Conservation (phyloP, 1,140 invertebrate genomes). For the Lepidurus arcticus region DNA sequence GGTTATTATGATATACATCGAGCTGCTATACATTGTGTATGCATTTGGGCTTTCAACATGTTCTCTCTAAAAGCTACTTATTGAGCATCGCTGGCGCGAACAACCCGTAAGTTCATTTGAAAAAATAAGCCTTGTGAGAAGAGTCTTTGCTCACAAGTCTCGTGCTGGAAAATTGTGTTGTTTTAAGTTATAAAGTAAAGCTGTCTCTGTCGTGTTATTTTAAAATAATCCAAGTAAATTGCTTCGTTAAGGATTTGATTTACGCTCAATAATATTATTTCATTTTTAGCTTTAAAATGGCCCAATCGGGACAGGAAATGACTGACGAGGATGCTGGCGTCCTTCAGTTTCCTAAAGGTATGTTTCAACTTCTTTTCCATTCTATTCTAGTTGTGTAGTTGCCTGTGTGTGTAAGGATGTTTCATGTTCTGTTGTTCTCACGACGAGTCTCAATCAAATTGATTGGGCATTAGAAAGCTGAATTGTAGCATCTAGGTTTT, state of each 20-base stretch:
- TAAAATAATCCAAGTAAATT: too few relatives aligned
- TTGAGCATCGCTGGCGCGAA: background rate
- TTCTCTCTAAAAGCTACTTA: background rate
- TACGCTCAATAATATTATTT: background rate
- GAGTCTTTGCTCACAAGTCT: background rate
- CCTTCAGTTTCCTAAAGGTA: constrained; percentile 81
- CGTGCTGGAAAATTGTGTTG: too few relatives aligned
- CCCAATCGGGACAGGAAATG: constrained; percentile 34
- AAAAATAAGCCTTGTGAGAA: constrained; percentile 1
- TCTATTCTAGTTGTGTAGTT: background rate
- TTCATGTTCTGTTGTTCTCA: background rate
- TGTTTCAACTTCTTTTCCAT: constrained; percentile 10
- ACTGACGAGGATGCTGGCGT: constrained; percentile 74
- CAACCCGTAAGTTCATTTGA: background rate
- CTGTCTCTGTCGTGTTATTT: too few relatives aligned
- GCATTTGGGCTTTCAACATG: too few relatives aligned
- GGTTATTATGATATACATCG: too few relatives aligned
- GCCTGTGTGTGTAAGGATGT: background rate
- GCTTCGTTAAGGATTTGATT: too few relatives aligned
- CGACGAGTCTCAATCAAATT: too few relatives aligned
- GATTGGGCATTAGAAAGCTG: too few relatives aligned
- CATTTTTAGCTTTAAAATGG: constrained; percentile 39
- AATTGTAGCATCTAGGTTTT: background rate
- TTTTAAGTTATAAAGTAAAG: too few relatives aligned
- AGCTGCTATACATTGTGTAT: too few relatives aligned